phyloP scores from a whole-genome alignment of 2,888 invertebrate species.

The Camptogramma bilineatum region DNA sequence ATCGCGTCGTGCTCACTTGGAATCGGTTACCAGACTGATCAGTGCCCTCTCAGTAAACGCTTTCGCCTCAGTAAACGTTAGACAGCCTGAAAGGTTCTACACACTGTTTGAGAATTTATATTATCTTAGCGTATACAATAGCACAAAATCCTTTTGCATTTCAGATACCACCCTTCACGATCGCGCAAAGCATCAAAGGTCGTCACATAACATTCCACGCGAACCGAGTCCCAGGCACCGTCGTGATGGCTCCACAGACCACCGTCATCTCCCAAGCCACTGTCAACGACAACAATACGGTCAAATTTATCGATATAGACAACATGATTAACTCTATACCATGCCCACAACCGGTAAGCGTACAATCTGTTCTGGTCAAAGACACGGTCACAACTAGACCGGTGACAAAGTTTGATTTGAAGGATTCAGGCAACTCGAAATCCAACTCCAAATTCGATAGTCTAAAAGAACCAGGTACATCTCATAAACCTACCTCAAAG shows the following conservation, averaged over 20 bases:
- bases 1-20: no score
- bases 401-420: constrained; percentile 66
- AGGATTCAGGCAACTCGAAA: not conserved
- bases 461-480: constrained; percentile 8
- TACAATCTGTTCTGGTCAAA: constrained; percentile 68
- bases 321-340: constrained; percentile 70
- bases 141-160: constrained; percentile 20
- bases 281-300: constrained; percentile 54
- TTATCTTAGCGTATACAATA: not conserved
- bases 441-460: constrained; percentile 8
- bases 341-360: constrained; percentile 44
- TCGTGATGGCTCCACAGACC: constrained; percentile 75
- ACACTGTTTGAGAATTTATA: not conserved
- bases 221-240: constrained; percentile 70
- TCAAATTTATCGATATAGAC: constrained; percentile 72
- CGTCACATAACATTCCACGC: constrained; percentile 77
- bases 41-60: no score
- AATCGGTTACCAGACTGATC: no score
- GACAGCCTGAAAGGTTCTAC: no score
- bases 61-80: no score
- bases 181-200: constrained; percentile 65
- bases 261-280: constrained; percentile 77
- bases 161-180: constrained; percentile 76
- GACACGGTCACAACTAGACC: constrained; percentile 57
- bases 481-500: constrained; percentile 44